phyloP scores from a whole-genome alignment of 1,140 invertebrate genomes.

The Heliconius nattereri region DNA sequence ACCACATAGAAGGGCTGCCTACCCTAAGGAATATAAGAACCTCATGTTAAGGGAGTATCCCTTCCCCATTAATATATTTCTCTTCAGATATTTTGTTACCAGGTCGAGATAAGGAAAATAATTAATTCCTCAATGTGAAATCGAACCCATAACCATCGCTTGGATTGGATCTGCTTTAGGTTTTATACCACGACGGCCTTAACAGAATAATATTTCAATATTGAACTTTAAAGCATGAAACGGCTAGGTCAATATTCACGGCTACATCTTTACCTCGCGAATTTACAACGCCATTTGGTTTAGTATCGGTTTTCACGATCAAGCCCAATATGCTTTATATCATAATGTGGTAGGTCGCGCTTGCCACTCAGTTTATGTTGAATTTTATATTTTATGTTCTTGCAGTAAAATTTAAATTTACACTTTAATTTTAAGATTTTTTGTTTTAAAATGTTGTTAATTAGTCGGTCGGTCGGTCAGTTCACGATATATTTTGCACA shows the following conservation, averaged over 20 bases:
- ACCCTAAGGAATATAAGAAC: too few species aligned
- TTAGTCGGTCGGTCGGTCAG: too few species aligned
- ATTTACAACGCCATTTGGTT: slow-evolving; percentile 31
- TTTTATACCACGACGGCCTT: background rate
- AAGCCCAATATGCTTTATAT: slow-evolving; percentile 32
- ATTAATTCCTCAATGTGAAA: too few species aligned
- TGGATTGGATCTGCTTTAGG: too few species aligned
- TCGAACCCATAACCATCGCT: too few species aligned
- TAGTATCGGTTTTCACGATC: slow-evolving; percentile 32
- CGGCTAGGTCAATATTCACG: slow-evolving; percentile 22
- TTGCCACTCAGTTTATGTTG: background rate
- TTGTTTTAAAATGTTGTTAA: too few species aligned
- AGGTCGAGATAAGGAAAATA: too few species aligned
- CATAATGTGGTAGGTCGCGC: background rate
- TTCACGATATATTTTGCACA: too few species aligned
- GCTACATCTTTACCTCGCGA: slow-evolving; percentile 29
- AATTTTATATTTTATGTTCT: background rate
- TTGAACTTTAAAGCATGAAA: slow-evolving; percentile 26
- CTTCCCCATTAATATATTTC: too few species aligned
- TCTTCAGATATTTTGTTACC: too few species aligned
- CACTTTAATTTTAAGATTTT: background rate
- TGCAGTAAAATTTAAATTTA: background rate
- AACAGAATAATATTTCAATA: background rate
- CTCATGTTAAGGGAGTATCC: too few species aligned
- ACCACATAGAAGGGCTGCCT: too few species aligned